Percentiles rank a stretch among this genome's conserved stretches.
Evolutionary conservation across 2,888 invertebrate species (phyloP).

Genomic region (Frankliniella intonsa): DNA sequence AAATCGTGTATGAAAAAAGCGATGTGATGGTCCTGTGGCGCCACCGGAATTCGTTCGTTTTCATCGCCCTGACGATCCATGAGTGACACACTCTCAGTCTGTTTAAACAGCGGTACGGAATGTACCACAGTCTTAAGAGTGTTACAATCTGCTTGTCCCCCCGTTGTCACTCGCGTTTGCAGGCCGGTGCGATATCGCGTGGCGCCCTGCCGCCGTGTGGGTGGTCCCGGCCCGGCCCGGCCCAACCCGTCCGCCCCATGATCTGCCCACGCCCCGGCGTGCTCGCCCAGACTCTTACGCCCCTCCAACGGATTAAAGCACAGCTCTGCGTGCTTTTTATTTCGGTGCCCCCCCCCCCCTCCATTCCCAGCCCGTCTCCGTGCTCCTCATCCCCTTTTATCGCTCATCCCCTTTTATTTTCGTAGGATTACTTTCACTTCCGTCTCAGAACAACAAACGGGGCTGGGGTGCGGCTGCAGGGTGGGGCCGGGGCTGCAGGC

Average conservation of each 20-base stretch:
- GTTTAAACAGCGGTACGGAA: too few species aligned
- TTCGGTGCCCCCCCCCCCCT: neutral
- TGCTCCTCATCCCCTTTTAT: neutral
- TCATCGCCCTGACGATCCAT: too few species aligned
- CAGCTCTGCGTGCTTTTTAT: neutral
- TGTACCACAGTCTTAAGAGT: too few species aligned
- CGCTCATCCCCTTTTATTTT: neutral
- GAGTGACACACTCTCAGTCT: too few species aligned
- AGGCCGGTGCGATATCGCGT: too few species aligned
- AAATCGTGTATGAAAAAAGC: too few species aligned
- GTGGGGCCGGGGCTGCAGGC: too few species aligned
- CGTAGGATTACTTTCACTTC: neutral
- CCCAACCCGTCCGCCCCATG: neutral
- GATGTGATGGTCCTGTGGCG: too few species aligned
- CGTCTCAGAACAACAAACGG: neutral
- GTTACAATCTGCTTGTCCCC: too few species aligned
- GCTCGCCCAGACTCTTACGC: neutral
- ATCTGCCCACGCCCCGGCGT: neutral
- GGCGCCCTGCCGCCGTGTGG: neutral
- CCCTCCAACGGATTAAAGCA: neutral
- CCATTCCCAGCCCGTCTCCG: too few species aligned
- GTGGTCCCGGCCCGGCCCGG: neutral
- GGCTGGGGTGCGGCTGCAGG: neutral
- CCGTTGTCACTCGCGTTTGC: too few species aligned
- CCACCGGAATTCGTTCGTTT: too few species aligned